Percentiles rank a stretch among this genome's conserved stretches.
phyloP scores from a whole-genome alignment of 2,888 invertebrate species.

The Clepsis dumicolana region DNA sequence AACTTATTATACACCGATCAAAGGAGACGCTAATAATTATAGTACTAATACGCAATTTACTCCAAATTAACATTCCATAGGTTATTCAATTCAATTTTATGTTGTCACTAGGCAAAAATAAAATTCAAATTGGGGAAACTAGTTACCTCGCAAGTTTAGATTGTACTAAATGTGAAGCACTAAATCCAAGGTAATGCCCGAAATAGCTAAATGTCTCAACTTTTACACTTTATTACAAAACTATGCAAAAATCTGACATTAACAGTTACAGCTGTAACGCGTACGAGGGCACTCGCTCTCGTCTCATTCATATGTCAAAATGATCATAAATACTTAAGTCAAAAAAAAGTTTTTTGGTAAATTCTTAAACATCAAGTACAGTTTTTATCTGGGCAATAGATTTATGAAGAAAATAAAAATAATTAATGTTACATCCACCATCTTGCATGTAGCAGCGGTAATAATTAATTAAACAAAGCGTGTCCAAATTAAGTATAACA shows the following conservation, averaged over 20 bases:
- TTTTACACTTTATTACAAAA: constrained; percentile 33
- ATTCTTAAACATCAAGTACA: constrained; percentile 44
- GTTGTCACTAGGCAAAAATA: too few relatives aligned
- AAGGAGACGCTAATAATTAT: not conserved
- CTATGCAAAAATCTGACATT: constrained; percentile 32
- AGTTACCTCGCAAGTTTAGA: not conserved
- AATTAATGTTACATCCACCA: constrained; percentile 52
- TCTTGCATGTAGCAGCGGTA: constrained; percentile 51
- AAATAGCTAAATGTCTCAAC: constrained; percentile 19
- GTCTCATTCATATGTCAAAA: constrained; percentile 29
- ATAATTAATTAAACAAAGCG: constrained; percentile 59
- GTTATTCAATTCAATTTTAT: too few relatives aligned
- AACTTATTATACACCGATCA: constrained; percentile 23
- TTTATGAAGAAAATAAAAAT: constrained; percentile 49
- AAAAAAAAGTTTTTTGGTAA: constrained; percentile 22
- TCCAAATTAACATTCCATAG: too few relatives aligned
- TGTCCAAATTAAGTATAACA: constrained; percentile 57
- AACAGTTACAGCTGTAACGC: constrained; percentile 27
- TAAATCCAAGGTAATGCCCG: constrained; percentile 22
- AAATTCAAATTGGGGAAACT: not conserved
- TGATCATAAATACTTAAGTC: constrained; percentile 7
- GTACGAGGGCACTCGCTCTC: constrained; percentile 14
- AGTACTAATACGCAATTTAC: not conserved
- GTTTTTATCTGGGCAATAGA: constrained; percentile 50
- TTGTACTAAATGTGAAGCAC: not conserved